Conservation (phyloP, 2,113 vertebrate species). For the Phylloscopus trochilus region DNA sequence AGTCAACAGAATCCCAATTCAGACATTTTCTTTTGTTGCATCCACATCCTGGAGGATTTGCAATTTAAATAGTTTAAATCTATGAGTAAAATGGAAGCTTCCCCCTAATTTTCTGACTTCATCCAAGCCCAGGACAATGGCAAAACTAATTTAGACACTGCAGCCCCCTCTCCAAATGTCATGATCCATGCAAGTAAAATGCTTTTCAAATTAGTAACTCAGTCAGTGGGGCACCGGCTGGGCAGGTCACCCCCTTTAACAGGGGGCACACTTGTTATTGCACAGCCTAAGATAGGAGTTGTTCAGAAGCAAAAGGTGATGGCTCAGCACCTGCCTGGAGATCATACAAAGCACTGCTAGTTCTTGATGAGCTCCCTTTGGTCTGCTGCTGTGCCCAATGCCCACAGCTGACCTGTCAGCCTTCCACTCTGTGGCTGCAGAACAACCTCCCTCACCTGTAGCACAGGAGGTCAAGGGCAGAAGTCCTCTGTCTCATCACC, state of each 20-base stretch:
- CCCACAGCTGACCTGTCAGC: background rate
- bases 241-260: background rate
- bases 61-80: background rate
- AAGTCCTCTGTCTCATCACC: background rate
- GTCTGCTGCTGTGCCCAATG: background rate
- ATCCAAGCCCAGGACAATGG: background rate
- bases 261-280: background rate
- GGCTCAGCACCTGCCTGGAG: background rate
- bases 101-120: background rate
- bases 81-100: background rate
- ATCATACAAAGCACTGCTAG: background rate
- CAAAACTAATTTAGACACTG: background rate
- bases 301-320: background rate
- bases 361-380: background rate
- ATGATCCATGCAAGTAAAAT: background rate
- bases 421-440: background rate
- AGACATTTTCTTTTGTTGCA: background rate
- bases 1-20: background rate
- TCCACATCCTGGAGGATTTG: background rate
- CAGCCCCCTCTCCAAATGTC: background rate
- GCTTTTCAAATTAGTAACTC: background rate
- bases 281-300: background rate
- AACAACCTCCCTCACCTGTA: rapidly evolving
- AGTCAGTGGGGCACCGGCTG: background rate
- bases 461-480: rapidly evolving